Percentiles rank a stretch among this genome's conserved stretches.
Evolutionary conservation across 2,113 vertebrate species (phyloP).

Genomic region (Grammomys surdaster): DNA sequence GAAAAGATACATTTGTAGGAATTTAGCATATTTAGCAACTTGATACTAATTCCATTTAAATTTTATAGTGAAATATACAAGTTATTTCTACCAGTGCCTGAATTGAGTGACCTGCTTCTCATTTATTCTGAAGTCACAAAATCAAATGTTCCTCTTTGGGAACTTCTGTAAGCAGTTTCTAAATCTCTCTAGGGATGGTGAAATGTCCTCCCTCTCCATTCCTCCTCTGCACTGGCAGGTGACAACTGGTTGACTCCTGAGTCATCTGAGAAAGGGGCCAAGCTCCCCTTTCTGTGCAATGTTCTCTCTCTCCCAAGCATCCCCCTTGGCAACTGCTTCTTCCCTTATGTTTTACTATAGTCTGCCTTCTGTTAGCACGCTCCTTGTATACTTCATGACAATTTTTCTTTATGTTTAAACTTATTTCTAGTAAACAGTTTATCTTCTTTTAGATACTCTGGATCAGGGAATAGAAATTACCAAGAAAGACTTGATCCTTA

Average conservation of each 20-base stretch:
- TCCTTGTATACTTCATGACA: neutral
- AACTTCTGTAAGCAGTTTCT: neutral
- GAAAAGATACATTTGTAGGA: neutral
- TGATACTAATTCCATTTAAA: slow-evolving; percentile 2
- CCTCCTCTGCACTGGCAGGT: neutral
- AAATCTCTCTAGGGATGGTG: neutral
- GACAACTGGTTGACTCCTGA: neutral
- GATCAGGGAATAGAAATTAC: neutral
- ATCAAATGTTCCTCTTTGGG: neutral
- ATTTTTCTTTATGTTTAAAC: slow-evolving; percentile 11
- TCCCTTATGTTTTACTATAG: neutral
- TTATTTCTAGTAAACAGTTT: neutral
- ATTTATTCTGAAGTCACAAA: neutral
- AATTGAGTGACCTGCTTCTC: neutral
- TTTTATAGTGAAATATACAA: neutral
- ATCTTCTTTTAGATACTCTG: slow-evolving; percentile 1
- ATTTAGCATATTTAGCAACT: neutral
- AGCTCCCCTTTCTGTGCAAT: neutral
- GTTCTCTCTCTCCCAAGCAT: neutral
- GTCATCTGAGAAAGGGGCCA: neutral
- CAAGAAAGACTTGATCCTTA: slow-evolving; percentile 2
- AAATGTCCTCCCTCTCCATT: neutral
- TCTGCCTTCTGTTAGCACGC: neutral
- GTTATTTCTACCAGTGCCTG: neutral
- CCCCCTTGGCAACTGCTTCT: too few species aligned